Base-by-base conservation (phyloP, 1,140 invertebrate species). In the Penaeus vannamei region DNA sequence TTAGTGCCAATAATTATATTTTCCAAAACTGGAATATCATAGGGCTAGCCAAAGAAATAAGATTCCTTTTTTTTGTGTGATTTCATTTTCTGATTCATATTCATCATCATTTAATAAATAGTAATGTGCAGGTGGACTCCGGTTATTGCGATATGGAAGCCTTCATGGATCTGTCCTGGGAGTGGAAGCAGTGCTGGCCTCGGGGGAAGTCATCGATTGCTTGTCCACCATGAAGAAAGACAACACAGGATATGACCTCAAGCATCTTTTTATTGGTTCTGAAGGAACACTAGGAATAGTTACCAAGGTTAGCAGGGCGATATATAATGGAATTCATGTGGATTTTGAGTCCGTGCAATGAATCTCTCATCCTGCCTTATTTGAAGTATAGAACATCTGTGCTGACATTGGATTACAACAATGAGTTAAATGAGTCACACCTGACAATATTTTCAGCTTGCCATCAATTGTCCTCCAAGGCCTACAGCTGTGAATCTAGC, bases 281-380 rank as follows among this genome's bases (percentile, higher is more conserved):
- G 99, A 99, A 94, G 99, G 99, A 79, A 98, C 98, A 0, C 93
- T 99, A 64, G 98, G 99, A 17, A 93, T 99, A 23, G 95, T 99
- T 4, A 99, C 98, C 0, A 97, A 98, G 94, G 96, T 98, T 81
- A 72, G 59, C 20, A 19, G 32, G 79, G 1, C 2, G 12, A 53
- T 53, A 53, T 53, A 14, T 53, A 14, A 53, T 53, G 53, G 53
- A 53, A 53, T 53, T 12, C 1, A 53, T 53, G 12, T 14, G 17
- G 14, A 53, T 53, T 53, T n/a, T 46, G 42, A 53, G 5, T 53
- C 53, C 12, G 17, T 53, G 17, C 53, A 53, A 17, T 53, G 53
- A 53, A 14, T 53, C 53, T 53, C 53, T 53, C 53, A 53, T 17
- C 0, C 53, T 53, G 17, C 8, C 53, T 17, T 53, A 14, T 17